Evolutionary conservation across 1,140 invertebrate species (phyloP).

Genomic region (Drosophila pruinosa): DNA sequence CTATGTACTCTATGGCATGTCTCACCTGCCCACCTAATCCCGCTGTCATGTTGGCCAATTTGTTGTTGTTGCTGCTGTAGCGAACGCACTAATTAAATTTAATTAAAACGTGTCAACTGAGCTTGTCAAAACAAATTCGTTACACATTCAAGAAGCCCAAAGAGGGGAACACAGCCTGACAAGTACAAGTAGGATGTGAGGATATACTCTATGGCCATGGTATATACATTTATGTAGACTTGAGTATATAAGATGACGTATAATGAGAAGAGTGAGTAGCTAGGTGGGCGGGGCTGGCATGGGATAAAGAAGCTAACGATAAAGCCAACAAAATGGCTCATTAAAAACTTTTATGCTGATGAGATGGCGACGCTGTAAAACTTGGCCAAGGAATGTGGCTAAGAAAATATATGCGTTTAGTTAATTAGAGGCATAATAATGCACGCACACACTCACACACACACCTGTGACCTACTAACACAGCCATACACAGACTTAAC

Average conservation of each 20-base stretch:
- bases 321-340: slow-evolving; percentile 70
- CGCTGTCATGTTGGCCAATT: slow-evolving; percentile 32
- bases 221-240: neutral
- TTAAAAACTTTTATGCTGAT: slow-evolving; percentile 81
- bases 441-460: slow-evolving; percentile 30
- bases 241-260: neutral
- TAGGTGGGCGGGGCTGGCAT: neutral
- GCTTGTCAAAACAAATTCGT: slow-evolving; percentile 79
- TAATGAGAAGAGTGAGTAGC: neutral
- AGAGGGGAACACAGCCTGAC: too few relatives aligned
- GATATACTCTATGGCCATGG: neutral
- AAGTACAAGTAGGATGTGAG: slow-evolving; percentile 3
- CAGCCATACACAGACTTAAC: slow-evolving; percentile 7
- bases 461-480: slow-evolving; percentile 44
- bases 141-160: slow-evolving; percentile 35
- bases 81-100: slow-evolving; percentile 77
- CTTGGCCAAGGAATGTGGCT: slow-evolving; percentile 53
- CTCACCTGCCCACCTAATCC: slow-evolving; percentile 29
- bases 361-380: slow-evolving; percentile 58
- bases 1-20: too few relatives aligned
- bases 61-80: slow-evolving; percentile 23
- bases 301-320: slow-evolving; percentile 14
- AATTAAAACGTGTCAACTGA: slow-evolving; percentile 80
- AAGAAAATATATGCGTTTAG: slow-evolving; percentile 60
- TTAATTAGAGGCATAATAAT: slow-evolving; percentile 74